A percentile compares a stretch with the other conserved stretches of the same genome.
These are phyloP conservation scores for Phortica okadai DNA, from an alignment of 2,888 invertebrate genomes.

Conservation along the genomic window DNA sequence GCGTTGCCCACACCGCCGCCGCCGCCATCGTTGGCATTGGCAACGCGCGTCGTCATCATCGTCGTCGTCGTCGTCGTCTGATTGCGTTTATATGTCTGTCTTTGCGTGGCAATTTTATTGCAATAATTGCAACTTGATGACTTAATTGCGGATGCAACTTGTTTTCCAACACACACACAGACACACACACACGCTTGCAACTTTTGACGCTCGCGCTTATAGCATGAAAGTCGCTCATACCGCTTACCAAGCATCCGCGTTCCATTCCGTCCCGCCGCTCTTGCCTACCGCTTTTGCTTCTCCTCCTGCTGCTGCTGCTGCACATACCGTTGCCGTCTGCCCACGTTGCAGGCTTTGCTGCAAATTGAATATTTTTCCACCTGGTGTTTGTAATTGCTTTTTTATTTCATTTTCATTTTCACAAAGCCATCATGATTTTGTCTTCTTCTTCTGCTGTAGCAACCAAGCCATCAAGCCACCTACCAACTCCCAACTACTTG, in stretches of 20 bases:
- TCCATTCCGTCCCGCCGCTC: too few species aligned
- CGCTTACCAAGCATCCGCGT: too few species aligned
- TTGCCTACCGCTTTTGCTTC: neutral
- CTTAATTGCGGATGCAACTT: slow-evolving; percentile 71
- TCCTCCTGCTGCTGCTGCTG: slow-evolving; percentile 42
- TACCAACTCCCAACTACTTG: neutral
- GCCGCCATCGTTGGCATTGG: too few species aligned
- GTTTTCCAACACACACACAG: slow-evolving; percentile 58
- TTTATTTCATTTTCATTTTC: slow-evolving; percentile 2
- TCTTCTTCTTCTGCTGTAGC: neutral
- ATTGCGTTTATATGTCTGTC: slow-evolving; percentile 32
- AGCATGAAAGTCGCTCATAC: too few species aligned
- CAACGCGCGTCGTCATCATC: neutral
- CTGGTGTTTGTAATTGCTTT: slow-evolving; percentile 48
- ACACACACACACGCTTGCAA: neutral
- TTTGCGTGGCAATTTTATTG: slow-evolving; percentile 71
- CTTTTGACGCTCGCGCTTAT: neutral
- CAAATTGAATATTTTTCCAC: slow-evolving; percentile 69
- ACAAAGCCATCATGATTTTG: slow-evolving; percentile 28
- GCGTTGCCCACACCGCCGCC: neutral
- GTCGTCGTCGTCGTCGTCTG: neutral
- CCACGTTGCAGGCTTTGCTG: slow-evolving; percentile 45
- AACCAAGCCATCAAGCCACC: too few species aligned
- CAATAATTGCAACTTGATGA: slow-evolving; percentile 71
- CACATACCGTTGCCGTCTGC: slow-evolving; percentile 34